phyloP scores from a whole-genome alignment of 1,140 invertebrate species.

The Pollicipes pollicipes region DNA sequence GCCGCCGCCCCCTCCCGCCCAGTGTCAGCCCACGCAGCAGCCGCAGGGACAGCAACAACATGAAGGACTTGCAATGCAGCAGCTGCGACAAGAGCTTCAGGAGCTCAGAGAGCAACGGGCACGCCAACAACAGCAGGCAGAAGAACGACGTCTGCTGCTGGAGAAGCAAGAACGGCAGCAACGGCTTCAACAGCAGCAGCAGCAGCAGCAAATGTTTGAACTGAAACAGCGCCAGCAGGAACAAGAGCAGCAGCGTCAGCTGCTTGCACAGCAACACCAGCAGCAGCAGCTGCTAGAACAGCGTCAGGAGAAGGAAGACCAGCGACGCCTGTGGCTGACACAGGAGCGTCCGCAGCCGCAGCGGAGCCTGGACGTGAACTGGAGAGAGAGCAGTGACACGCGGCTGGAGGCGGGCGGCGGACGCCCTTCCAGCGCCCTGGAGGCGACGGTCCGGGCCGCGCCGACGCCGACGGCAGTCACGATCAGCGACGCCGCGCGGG shows the following conservation, averaged over 20 bases:
- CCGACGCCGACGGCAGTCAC: too few species aligned
- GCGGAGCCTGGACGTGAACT: neutral
- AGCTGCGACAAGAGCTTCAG: too few species aligned
- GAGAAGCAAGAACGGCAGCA: neutral
- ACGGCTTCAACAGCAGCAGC: neutral
- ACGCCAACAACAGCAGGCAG: neutral
- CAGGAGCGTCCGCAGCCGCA: neutral
- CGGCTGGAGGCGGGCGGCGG: too few species aligned
- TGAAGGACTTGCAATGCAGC: neutral
- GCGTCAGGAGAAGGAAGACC: neutral
- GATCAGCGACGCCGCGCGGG: neutral
- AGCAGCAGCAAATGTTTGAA: neutral
- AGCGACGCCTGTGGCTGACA: neutral
- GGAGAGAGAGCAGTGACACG: neutral
- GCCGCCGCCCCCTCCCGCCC: too few species aligned
- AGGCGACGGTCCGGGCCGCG: neutral
- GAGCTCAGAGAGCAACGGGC: neutral
- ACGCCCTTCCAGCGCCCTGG: neutral
- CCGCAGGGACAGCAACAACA: neutral
- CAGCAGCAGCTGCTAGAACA: neutral
- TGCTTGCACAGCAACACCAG: neutral
- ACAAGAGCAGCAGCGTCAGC: neutral
- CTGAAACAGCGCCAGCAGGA: neutral
- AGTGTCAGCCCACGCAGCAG: too few species aligned
- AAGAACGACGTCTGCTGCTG: too few species aligned